Percentiles rank a stretch among this genome's conserved stretches.
Evolutionary conservation across 2,113 vertebrate species (phyloP).

Genomic region (Muntiacus muntjak): DNA sequence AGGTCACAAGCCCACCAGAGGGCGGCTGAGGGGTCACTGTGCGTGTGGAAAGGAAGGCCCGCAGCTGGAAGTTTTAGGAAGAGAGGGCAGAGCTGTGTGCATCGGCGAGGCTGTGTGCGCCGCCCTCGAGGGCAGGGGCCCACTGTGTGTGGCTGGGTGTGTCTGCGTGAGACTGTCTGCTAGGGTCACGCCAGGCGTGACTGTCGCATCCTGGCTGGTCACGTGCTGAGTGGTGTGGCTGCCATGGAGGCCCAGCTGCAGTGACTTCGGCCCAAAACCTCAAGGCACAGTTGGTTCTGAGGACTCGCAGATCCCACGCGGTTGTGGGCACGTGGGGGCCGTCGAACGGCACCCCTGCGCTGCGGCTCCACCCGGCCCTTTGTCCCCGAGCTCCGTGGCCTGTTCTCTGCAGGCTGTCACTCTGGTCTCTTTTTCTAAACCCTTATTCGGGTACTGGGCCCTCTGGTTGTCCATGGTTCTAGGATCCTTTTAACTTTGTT

Average conservation of each 20-base stretch:
- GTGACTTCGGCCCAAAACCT: neutral
- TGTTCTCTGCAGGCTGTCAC: rapidly evolving
- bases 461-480: rapidly evolving
- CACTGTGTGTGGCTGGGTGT: neutral
- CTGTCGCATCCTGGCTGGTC: neutral
- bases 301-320: rapidly evolving
- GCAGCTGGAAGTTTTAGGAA: neutral
- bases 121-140: rapidly evolving
- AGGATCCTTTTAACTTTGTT: neutral
- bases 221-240: neutral
- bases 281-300: neutral
- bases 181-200: neutral
- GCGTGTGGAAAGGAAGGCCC: rapidly evolving
- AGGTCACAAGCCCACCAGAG: neutral
- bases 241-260: neutral
- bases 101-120: rapidly evolving
- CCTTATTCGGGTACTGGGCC: neutral
- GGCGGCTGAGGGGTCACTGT: neutral
- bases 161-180: neutral
- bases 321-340: rapidly evolving
- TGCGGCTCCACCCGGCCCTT: too few relatives aligned
- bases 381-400: rapidly evolving
- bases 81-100: neutral
- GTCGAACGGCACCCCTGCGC: rapidly evolving
- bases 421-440: neutral